Conservation (phyloP, 2,888 invertebrate species). For the Drosophila leonis region DNA sequence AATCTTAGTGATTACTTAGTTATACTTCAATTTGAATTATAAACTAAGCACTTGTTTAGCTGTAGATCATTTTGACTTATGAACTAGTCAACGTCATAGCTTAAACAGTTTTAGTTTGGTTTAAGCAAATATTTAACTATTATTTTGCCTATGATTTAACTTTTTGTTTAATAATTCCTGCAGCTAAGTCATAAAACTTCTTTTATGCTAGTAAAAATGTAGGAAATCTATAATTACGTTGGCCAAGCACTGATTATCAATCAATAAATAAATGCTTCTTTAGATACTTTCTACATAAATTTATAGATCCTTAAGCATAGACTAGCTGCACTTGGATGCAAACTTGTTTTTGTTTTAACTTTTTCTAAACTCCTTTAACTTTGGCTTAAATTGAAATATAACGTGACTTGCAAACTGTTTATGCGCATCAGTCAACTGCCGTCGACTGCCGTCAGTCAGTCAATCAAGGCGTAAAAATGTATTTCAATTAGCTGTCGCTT, state of each 20-base stretch:
- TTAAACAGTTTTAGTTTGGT: not conserved
- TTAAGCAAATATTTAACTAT: not conserved
- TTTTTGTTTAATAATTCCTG: too few relatives aligned
- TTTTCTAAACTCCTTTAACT: conserved; percentile 3
- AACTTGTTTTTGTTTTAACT: not conserved
- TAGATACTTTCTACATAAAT: not conserved
- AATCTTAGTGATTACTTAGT: not conserved
- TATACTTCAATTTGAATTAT: not conserved
- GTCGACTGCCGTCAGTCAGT: conserved; percentile 20
- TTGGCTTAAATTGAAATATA: conserved; percentile 32
- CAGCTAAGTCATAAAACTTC: too few relatives aligned
- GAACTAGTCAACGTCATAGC: not conserved
- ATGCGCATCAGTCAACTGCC: conserved; percentile 6
- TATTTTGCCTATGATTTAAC: too few relatives aligned
- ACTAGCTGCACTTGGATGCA: not conserved
- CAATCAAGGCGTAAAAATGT: conserved; percentile 55
- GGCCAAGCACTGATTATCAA: not conserved
- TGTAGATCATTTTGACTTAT: not conserved
- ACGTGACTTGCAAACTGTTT: conserved; percentile 47
- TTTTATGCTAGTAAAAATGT: too few relatives aligned
- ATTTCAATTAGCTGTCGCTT: conserved; percentile 73
- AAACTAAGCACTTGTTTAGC: not conserved
- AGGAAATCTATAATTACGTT: too few relatives aligned
- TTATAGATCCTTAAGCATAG: not conserved
- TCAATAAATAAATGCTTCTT: not conserved